These are phyloP conservation scores for Papilio glaucus DNA, from an alignment of 1,140 invertebrate genomes.

Conservation along the genomic window DNA sequence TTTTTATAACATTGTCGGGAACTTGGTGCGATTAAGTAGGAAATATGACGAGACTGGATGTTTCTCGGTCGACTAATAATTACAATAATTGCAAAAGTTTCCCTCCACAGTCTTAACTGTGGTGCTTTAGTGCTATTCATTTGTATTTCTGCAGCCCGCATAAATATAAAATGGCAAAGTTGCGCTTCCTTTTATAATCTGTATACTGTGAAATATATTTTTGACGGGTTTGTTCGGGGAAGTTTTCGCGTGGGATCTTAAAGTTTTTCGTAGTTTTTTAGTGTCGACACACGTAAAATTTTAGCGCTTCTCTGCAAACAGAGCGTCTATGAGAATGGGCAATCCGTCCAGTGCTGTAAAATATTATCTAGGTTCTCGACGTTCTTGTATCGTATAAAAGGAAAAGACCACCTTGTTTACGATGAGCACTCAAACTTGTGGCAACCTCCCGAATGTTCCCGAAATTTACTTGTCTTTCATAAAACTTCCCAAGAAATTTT, in stretches of 20 bases:
- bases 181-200: slow-evolving; percentile 42
- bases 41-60: slow-evolving; percentile 74
- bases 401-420: slow-evolving; percentile 59
- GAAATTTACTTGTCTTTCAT: slow-evolving; percentile 28
- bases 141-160: slow-evolving; percentile 64
- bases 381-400: slow-evolving; percentile 61
- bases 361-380: slow-evolving; percentile 60
- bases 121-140: slow-evolving; percentile 61
- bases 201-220: slow-evolving; percentile 38
- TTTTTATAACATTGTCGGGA: slow-evolving; percentile 72
- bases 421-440: slow-evolving; percentile 42
- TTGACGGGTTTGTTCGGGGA: slow-evolving; percentile 26
- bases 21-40: slow-evolving; percentile 73
- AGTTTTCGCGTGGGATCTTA: slow-evolving; percentile 25
- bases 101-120: slow-evolving; percentile 62
- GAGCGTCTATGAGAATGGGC: slow-evolving; percentile 56
- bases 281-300: slow-evolving; percentile 64
- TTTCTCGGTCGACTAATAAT: slow-evolving; percentile 73
- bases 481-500: slow-evolving; percentile 31
- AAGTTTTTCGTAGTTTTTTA: slow-evolving; percentile 56
- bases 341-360: slow-evolving; percentile 57
- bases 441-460: not conserved
- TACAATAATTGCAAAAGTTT: slow-evolving; percentile 80
- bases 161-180: slow-evolving; percentile 52
- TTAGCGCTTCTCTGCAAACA: slow-evolving; percentile 55